Evolutionary conservation across 2,888 invertebrate species (phyloP), one percentile per base, ranked within the genome.

Genomic region (Stictocephala bisonia): DNA sequence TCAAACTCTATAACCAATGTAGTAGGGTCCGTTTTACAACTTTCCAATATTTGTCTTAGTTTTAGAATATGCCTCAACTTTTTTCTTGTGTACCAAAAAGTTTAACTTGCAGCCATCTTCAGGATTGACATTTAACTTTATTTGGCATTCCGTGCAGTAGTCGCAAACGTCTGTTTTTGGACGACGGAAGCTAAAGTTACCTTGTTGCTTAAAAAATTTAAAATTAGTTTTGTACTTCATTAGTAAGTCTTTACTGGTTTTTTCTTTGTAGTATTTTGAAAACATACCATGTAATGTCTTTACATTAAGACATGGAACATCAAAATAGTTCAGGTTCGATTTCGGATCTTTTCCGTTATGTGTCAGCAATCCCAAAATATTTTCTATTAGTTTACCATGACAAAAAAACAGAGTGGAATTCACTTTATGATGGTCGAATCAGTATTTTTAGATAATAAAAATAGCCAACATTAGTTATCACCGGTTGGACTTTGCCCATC

Each of bases 161-260:
- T 75, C 74, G 66, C 76, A 77, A 18, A 76, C 74, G 74, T 77
- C 77, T 64, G 75, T 67, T 35, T 72, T 71, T 13, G 74, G 72
- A 40, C 40, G 41, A n/a, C 29, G 24, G 27, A 72, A 67, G 7
- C 69, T 60, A 68, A 67, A 74, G 18, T 74, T 50, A 15, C 48
- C 71, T 68, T 76, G 18, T 68, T 76, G 18, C 4, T 72, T 58
- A 22, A 72, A 77, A 50, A 74, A 77, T 40, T 73, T 68, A 44
- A 75, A 68, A 56, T 74, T 74, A 22, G 73, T 77, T 15, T 71
- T 64, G 35, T 71, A 69, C 58, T 71, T 66, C 53, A 75, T 75
- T 27, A 69, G 48, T 18, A 76, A 51, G 6, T 13, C 13, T 22
- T 41, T 58, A 22, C 48, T 48, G 9, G 70, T 71, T 29, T 71